Conservation (phyloP, 2,797 vertebrate genomes). For the Malurus leucopterus region DNA sequence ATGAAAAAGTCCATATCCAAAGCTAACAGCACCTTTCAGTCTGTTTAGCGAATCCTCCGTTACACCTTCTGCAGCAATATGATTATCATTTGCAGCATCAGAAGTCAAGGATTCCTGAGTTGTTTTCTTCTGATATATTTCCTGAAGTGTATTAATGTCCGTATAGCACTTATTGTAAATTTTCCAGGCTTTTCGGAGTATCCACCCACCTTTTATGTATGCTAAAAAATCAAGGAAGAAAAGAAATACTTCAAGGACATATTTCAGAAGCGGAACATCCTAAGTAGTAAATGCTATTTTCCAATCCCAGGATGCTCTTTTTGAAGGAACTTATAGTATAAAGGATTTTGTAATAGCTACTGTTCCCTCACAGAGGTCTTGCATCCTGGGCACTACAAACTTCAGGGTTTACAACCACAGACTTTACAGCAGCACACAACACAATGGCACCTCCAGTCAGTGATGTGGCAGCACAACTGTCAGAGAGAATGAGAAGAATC, state of each 20-base stretch:
- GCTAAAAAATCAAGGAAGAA: slow-evolving; percentile 69
- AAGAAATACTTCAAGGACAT: neutral
- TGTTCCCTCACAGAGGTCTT: neutral
- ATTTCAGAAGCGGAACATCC: neutral
- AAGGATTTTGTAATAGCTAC: neutral
- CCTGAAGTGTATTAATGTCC: slow-evolving; percentile 94
- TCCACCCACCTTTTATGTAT: slow-evolving; percentile 99
- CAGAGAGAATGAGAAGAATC: neutral
- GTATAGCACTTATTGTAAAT: slow-evolving; percentile 97
- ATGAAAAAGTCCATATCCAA: slow-evolving; percentile 98
- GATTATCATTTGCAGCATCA: slow-evolving; percentile 83
- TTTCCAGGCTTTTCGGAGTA: slow-evolving; percentile 98
- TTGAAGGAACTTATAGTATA: neutral
- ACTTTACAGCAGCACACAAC: neutral
- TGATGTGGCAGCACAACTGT: neutral
- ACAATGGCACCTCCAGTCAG: neutral
- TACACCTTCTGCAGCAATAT: slow-evolving; percentile 76
- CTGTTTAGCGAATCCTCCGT: slow-evolving; percentile 87
- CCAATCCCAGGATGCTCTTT: neutral
- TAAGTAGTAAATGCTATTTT: neutral
- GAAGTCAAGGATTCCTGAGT: slow-evolving; percentile 73
- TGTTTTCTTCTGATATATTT: slow-evolving; percentile 80
- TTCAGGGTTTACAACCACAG: neutral
- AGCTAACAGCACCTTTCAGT: slow-evolving; percentile 98
- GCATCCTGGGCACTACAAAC: neutral